Evolutionary conservation across 2,888 invertebrate species (phyloP).

Genomic region (Drosophila pegasa): DNA sequence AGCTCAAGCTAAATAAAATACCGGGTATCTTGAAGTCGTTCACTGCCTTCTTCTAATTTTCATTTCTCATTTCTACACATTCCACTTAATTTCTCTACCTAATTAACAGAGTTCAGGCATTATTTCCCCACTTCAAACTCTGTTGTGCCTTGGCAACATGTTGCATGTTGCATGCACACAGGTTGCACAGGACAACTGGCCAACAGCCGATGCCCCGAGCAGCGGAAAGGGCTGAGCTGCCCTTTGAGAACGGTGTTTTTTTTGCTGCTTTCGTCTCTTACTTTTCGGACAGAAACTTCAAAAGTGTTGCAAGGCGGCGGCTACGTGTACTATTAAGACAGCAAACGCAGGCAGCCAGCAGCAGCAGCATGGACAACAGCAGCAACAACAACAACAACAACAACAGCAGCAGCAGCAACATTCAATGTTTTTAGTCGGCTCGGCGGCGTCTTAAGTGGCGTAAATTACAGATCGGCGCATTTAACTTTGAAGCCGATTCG

Average conservation of each 20-base stretch:
- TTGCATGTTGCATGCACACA: constrained; percentile 25
- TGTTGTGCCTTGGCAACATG: constrained; percentile 16
- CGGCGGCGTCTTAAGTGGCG: constrained; percentile 83
- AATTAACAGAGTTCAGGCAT: neutral
- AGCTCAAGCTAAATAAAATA: too few species aligned
- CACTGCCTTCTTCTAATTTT: neutral
- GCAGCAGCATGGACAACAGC: constrained; percentile 39
- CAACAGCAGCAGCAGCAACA: constrained; percentile 53
- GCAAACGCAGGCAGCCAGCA: constrained; percentile 56
- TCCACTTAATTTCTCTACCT: neutral
- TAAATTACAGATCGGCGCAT: constrained; percentile 85
- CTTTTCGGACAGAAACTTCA: constrained; percentile 21
- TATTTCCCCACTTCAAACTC: constrained; percentile 2
- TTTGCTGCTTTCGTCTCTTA: too few species aligned
- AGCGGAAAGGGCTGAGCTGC: constrained; percentile 5
- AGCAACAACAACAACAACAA: constrained; percentile 37
- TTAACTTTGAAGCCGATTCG: constrained; percentile 85
- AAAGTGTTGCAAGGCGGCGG: constrained; percentile 65
- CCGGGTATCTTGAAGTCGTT: neutral
- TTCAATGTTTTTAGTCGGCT: constrained; percentile 70
- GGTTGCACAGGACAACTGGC: constrained; percentile 20
- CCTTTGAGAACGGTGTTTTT: constrained; percentile 2
- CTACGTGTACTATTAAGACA: constrained; percentile 66
- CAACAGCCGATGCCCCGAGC: neutral
- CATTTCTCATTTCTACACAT: neutral